These are phyloP conservation scores for Stichopus horrens DNA, from an alignment of 53 echinoderm and acorn worm genomes.

Conservation along the genomic window DNA sequence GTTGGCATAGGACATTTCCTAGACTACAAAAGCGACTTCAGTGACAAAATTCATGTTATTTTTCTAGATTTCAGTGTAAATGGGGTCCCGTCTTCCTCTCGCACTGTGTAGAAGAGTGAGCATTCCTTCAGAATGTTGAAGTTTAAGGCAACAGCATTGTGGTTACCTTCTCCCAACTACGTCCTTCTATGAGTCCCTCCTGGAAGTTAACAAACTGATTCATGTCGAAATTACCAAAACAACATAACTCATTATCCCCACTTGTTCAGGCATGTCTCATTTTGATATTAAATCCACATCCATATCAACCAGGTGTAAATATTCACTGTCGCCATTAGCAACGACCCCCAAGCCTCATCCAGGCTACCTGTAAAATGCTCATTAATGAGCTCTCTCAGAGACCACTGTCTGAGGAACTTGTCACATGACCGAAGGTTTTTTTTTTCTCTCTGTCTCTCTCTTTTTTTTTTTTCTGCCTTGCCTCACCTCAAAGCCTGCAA, in stretches of 20 bases:
- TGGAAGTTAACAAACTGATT: too few species aligned
- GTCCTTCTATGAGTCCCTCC: too few species aligned
- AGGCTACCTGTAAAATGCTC: constrained; percentile 23
- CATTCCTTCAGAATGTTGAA: too few species aligned
- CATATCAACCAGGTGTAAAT: constrained; percentile 44
- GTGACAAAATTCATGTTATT: too few species aligned
- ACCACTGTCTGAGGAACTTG: constrained; percentile 36
- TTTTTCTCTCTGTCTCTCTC: neutral
- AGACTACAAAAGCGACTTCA: too few species aligned
- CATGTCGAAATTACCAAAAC: too few species aligned
- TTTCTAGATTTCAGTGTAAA: too few species aligned
- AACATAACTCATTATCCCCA: constrained; percentile 21
- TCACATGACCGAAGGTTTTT: constrained; percentile 20
- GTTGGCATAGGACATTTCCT: too few species aligned
- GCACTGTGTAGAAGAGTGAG: too few species aligned
- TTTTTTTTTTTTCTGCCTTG: constrained; percentile 28
- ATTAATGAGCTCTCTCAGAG: neutral
- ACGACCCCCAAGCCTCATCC: constrained; percentile 41
- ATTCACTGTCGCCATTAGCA: constrained; percentile 40
- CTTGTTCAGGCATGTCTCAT: constrained; percentile 29
- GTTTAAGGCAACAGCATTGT: too few species aligned
- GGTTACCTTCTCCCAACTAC: too few species aligned
- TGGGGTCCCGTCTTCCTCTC: too few species aligned
- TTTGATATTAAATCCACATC: constrained; percentile 6
- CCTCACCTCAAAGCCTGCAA: constrained; percentile 43